A percentile compares a stretch with the other conserved stretches of the same genome.
Conservation (phyloP, 2,888 invertebrate species). For the Odontocerum albicorne region DNA sequence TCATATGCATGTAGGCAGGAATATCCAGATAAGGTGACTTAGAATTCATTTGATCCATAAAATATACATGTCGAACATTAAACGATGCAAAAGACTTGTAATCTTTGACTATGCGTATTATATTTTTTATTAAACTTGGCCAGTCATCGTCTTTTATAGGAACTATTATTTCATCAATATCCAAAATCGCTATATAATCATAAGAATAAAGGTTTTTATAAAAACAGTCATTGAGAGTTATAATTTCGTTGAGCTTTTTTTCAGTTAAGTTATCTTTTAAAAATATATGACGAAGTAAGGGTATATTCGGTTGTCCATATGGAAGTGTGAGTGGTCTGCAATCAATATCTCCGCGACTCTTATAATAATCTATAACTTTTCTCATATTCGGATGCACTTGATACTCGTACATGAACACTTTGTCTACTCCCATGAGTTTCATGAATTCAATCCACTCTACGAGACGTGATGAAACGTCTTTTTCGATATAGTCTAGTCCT, state of each 20-base stretch:
- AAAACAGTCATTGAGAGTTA: constrained; percentile 95
- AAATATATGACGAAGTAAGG: constrained; percentile 85
- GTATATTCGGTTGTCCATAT: constrained; percentile 87
- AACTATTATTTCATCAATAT: constrained; percentile 94
- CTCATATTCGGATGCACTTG: constrained; percentile 90
- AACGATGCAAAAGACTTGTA: constrained; percentile 71
- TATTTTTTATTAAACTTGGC: constrained; percentile 74
- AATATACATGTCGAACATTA: constrained; percentile 90
- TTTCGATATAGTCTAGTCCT: no score
- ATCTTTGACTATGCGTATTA: constrained; percentile 72
- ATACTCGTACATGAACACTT: constrained; percentile 87
- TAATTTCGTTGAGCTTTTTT: constrained; percentile 91
- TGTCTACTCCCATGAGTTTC: constrained; percentile 83
- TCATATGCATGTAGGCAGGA: constrained; percentile 89
- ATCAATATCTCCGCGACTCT: constrained; percentile 65
- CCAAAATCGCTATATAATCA: constrained; percentile 83
- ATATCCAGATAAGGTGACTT: constrained; percentile 79
- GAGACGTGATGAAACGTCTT: constrained; percentile 82
- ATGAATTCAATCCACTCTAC: constrained; percentile 94
- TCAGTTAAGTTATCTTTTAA: constrained; percentile 87
- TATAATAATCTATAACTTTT: constrained; percentile 73
- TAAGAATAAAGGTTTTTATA: constrained; percentile 90
- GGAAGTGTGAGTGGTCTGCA: constrained; percentile 83
- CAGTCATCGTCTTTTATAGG: constrained; percentile 75
- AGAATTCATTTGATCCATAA: constrained; percentile 79